Conservation (phyloP, 2,797 vertebrate species). For the Valencia hispanica region DNA sequence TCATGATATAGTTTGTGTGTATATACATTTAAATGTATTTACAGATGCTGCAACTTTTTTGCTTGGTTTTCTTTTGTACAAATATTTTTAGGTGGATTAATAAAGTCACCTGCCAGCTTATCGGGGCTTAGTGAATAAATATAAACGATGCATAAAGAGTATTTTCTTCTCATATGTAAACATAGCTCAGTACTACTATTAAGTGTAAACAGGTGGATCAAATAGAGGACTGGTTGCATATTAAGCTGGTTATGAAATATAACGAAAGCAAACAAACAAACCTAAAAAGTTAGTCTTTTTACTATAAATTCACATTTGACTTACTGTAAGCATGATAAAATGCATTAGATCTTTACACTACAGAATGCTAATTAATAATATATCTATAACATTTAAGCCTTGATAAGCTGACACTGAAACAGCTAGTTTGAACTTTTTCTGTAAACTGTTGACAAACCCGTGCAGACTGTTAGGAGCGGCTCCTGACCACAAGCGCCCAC, state of each 20-base stretch:
- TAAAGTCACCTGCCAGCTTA: constrained; percentile 71
- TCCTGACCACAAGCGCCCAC: constrained; percentile 31
- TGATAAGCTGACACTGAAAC: constrained; percentile 70
- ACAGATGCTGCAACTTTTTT: constrained; percentile 69
- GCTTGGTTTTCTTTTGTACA: constrained; percentile 74
- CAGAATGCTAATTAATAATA: constrained; percentile 61
- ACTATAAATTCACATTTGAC: constrained; percentile 62
- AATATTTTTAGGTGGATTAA: constrained; percentile 68
- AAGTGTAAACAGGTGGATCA: constrained; percentile 56
- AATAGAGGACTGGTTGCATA: constrained; percentile 73
- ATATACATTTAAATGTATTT: constrained; percentile 77
- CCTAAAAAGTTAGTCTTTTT: constrained; percentile 36
- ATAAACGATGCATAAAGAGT: constrained; percentile 59
- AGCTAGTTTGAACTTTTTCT: constrained; percentile 45
- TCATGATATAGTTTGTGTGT: constrained; percentile 67
- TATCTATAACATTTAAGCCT: constrained; percentile 59
- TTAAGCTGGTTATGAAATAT: constrained; percentile 69
- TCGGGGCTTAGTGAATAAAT: constrained; percentile 69
- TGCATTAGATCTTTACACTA: constrained; percentile 63
- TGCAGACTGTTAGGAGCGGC: constrained; percentile 50
- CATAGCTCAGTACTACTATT: constrained; percentile 51
- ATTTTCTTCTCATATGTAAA: constrained; percentile 61
- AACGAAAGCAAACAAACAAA: constrained; percentile 57
- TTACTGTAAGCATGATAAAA: constrained; percentile 54
- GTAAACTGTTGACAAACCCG: constrained; percentile 72